These are phyloP conservation scores for Pocillopora meandrina DNA, from an alignment of 92 coral and sea anemone genomes.

Conservation along the genomic window DNA sequence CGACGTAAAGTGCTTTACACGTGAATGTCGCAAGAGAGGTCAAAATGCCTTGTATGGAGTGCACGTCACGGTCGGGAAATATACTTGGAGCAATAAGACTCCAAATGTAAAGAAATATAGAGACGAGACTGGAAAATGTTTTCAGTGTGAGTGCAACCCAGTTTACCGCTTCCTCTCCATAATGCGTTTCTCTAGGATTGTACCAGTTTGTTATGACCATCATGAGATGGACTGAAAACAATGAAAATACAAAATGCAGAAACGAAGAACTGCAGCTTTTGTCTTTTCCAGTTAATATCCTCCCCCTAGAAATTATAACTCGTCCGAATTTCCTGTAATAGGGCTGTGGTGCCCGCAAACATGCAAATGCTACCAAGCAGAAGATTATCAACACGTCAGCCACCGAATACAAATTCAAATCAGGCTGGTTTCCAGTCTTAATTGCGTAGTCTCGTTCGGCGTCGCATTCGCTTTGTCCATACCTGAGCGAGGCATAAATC, in stretches of 20 bases:
- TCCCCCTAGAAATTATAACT: slow-evolving; percentile 45
- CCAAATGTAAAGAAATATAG: slow-evolving; percentile 70
- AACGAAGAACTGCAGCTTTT: slow-evolving; percentile 53
- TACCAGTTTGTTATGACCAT: slow-evolving; percentile 55
- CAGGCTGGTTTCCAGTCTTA: slow-evolving; percentile 28
- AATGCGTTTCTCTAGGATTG: slow-evolving; percentile 36
- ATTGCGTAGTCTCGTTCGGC: slow-evolving; percentile 40
- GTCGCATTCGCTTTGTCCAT: slow-evolving; percentile 56
- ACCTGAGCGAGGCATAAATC: slow-evolving; percentile 63
- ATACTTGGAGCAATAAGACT: slow-evolving; percentile 68
- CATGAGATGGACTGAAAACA: slow-evolving; percentile 57
- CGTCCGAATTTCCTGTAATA: slow-evolving; percentile 51
- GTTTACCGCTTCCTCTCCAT: slow-evolving; percentile 45
- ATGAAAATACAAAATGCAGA: slow-evolving; percentile 50
- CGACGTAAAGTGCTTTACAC: slow-evolving; percentile 51
- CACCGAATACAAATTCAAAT: slow-evolving; percentile 53
- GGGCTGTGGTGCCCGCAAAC: slow-evolving; percentile 52
- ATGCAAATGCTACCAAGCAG: slow-evolving; percentile 63
- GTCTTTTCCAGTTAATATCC: neutral
- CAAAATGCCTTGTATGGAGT: slow-evolving; percentile 57
- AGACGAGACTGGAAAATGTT: slow-evolving; percentile 56
- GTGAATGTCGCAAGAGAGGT: slow-evolving; percentile 69
- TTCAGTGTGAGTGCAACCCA: slow-evolving; percentile 70
- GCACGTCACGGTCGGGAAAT: slow-evolving; percentile 60
- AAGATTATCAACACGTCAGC: slow-evolving; percentile 46